Conservation (phyloP, 2,113 vertebrate species). For the Zosterops borbonicus region DNA sequence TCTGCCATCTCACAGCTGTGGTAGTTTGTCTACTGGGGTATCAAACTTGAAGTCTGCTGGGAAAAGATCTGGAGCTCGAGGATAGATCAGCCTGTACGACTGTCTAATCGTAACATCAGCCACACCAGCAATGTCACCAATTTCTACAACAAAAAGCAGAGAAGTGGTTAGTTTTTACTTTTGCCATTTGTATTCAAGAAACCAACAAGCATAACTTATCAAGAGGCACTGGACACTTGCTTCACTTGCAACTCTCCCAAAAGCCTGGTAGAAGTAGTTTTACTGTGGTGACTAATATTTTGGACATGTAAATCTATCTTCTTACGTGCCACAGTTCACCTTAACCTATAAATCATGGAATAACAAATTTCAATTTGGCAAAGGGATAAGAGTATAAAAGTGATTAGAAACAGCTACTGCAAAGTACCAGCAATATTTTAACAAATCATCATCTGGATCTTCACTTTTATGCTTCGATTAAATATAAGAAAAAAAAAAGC, state of each 20-base stretch:
- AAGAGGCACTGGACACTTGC: background rate
- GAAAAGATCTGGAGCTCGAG: slow-evolving; percentile 96
- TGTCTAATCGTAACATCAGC: slow-evolving; percentile 98
- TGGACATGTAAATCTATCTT: background rate
- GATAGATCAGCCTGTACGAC: slow-evolving; percentile 96
- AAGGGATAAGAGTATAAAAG: background rate
- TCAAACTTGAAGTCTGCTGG: slow-evolving; percentile 98
- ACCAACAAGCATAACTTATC: background rate
- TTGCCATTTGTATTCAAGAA: background rate
- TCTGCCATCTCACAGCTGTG: slow-evolving; percentile 84
- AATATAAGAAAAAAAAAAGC: background rate
- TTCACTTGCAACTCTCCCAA: background rate
- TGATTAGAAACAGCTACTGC: background rate
- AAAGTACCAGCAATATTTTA: background rate
- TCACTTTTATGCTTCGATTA: background rate
- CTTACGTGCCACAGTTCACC: background rate
- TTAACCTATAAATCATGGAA: background rate
- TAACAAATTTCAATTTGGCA: background rate
- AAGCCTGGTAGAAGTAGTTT: background rate
- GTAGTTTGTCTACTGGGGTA: slow-evolving; percentile 96
- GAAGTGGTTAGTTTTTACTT: background rate
- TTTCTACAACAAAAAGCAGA: slow-evolving; percentile 81
- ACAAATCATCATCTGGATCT: background rate
- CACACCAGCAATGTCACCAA: slow-evolving; percentile 97
- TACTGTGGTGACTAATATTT: background rate